phyloP scores from a whole-genome alignment of 2,113 vertebrate species.

The Eudorcas thomsonii region DNA sequence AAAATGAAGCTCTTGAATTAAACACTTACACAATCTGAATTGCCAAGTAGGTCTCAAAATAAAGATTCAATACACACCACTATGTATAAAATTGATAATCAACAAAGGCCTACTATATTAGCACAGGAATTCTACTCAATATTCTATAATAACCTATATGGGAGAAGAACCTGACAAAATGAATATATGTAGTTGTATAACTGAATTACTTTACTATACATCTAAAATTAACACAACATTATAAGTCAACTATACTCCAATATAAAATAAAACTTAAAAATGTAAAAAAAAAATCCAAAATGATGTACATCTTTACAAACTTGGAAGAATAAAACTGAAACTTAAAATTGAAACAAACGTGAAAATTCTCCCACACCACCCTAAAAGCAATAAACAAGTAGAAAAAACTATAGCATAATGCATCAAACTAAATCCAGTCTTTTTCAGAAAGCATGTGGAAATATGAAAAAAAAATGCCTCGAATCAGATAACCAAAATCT shows the following conservation, averaged over 20 bases:
- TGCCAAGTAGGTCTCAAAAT: background rate
- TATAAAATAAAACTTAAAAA: background rate
- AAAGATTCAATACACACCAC: background rate
- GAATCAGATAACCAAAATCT: background rate
- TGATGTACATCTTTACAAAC: background rate
- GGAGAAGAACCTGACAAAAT: background rate
- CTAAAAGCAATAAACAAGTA: background rate
- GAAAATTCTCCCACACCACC: background rate
- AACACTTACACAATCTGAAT: background rate
- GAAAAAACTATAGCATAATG: background rate
- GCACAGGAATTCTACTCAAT: background rate
- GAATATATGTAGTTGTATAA: background rate
- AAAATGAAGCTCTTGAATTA: background rate
- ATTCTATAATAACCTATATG: background rate
- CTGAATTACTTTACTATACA: background rate
- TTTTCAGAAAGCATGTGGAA: background rate
- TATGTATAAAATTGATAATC: background rate
- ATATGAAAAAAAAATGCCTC: background rate
- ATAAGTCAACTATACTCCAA: background rate
- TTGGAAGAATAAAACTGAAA: background rate
- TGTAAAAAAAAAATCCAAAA: background rate
- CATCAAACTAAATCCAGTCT: background rate
- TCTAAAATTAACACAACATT: background rate
- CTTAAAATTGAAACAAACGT: background rate
- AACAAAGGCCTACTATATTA: background rate